phyloP scores from a whole-genome alignment of 2,797 vertebrate genomes.

The Danionella dracula region DNA sequence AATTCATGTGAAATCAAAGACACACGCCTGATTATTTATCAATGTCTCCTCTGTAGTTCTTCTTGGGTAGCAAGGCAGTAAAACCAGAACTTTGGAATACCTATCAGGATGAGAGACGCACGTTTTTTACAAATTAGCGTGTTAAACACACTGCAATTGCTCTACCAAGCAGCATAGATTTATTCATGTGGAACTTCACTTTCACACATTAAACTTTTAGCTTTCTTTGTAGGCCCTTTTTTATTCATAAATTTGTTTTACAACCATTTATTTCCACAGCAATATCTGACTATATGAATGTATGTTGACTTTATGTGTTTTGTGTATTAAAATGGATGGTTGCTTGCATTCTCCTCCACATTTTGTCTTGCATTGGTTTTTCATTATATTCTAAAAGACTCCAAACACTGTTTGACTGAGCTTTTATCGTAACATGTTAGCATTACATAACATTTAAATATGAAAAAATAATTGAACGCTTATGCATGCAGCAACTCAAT shows the following conservation, averaged over 20 bases:
- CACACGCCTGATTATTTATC: background rate
- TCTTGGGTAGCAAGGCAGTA: background rate
- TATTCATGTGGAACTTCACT: too few relatives aligned
- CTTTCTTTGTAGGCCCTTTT: too few relatives aligned
- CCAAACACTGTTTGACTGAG: background rate
- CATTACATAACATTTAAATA: background rate
- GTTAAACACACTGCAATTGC: too few relatives aligned
- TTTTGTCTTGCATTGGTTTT: background rate
- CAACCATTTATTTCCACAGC: too few relatives aligned
- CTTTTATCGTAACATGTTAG: background rate
- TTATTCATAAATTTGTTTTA: too few relatives aligned
- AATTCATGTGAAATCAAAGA: conserved; percentile 26
- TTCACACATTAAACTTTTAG: too few relatives aligned
- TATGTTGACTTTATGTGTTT: too few relatives aligned
- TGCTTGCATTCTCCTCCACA: background rate
- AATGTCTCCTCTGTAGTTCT: background rate
- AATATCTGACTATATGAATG: too few relatives aligned
- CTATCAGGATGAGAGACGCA: too few relatives aligned
- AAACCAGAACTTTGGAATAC: background rate
- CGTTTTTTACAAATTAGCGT: too few relatives aligned
- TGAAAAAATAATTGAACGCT: conserved; percentile 10
- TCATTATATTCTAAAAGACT: background rate
- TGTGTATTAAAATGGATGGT: too few relatives aligned
- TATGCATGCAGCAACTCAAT: background rate
- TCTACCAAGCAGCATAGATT: too few relatives aligned